Conservation (phyloP, 2,113 vertebrate genomes). For the Trichechus manatus region DNA sequence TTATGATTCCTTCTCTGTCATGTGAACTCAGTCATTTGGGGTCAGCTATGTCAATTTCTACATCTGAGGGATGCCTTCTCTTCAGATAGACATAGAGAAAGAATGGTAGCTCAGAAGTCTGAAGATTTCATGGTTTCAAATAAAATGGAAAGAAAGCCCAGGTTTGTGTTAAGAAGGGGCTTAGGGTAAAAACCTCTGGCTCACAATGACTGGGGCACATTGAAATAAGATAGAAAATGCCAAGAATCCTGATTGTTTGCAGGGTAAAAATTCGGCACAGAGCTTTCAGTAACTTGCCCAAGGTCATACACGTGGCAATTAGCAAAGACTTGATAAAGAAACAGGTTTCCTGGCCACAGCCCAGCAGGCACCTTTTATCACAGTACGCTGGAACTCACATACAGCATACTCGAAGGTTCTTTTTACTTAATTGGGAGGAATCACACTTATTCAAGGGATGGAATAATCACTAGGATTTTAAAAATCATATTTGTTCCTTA, state of each 20-base stretch:
- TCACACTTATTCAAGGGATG: neutral
- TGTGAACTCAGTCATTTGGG: conserved; percentile 39
- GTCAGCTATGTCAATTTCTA: conserved; percentile 39
- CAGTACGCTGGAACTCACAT: neutral
- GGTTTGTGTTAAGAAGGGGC: neutral
- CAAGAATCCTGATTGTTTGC: neutral
- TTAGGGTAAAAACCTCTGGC: neutral
- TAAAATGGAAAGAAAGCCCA: conserved; percentile 20
- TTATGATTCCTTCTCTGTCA: neutral
- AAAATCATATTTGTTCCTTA: neutral
- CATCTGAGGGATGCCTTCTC: neutral
- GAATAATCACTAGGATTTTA: neutral
- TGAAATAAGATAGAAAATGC: neutral
- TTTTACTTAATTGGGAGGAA: neutral
- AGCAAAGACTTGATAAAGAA: neutral
- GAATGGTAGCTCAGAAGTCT: neutral
- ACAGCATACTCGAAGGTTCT: neutral
- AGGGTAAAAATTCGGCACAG: neutral
- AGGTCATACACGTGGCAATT: neutral
- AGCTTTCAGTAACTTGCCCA: neutral
- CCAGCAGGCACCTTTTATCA: neutral
- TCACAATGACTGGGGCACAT: neutral
- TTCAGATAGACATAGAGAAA: neutral
- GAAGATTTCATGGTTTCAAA: neutral
- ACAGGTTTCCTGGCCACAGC: neutral